Conservation (phyloP, 2,113 vertebrate genomes). For the Callipepla californica region DNA sequence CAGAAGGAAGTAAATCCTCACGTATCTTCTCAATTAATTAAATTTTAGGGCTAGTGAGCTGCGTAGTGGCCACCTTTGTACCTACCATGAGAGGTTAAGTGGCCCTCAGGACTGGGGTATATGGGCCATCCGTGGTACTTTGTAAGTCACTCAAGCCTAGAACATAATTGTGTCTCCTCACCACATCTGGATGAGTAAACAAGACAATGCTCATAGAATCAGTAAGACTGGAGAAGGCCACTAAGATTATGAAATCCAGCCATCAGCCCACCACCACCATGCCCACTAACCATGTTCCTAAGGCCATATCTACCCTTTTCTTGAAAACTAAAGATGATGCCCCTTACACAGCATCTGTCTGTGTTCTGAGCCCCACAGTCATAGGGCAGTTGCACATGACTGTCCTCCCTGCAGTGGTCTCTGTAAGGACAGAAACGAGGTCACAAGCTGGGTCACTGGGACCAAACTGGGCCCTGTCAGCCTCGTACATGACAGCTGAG, state of each 20-base stretch:
- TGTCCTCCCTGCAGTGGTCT: too few species aligned
- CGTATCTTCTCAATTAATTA: neutral
- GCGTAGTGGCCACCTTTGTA: neutral
- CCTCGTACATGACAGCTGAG: neutral
- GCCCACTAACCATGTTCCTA: too few species aligned
- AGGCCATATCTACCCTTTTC: too few species aligned
- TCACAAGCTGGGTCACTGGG: neutral
- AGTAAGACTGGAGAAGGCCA: too few species aligned
- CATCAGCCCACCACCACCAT: too few species aligned
- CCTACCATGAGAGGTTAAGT: neutral
- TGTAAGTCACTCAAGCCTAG: neutral
- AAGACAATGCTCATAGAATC: too few species aligned
- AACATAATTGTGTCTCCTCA: neutral
- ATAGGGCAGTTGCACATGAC: neutral
- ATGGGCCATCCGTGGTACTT: neutral
- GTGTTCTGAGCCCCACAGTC: neutral
- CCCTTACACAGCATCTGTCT: neutral
- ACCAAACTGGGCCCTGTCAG: neutral
- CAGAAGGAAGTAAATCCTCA: neutral
- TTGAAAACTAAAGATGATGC: too few species aligned
- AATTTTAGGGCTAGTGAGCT: neutral
- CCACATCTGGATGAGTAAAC: fast-evolving
- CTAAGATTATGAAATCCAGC: too few species aligned
- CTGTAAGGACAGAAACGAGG: neutral
- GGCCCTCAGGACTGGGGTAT: neutral